phyloP scores from a whole-genome alignment of 2,113 vertebrate species.

The Setophaga petechia region DNA sequence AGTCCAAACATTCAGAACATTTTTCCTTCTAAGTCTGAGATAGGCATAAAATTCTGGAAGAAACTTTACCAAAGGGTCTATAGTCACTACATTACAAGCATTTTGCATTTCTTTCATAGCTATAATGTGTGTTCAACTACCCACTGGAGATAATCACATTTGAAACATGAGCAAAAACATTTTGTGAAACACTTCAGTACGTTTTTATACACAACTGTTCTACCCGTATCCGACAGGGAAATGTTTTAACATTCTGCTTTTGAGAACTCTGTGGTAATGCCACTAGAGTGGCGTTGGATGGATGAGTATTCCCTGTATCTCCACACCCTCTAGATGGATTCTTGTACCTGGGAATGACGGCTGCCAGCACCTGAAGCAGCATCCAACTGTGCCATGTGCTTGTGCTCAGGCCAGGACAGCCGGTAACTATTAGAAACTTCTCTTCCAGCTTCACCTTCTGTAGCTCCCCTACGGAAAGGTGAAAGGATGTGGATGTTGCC shows the following conservation, averaged over 20 bases:
- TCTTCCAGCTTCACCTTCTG: conserved; percentile 76
- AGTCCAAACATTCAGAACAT: not conserved
- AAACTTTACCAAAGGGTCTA: not conserved
- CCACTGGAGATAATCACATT: not conserved
- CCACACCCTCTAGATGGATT: not conserved
- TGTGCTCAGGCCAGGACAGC: conserved; percentile 82
- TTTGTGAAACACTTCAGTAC: rapidly evolving
- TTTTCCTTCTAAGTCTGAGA: not conserved
- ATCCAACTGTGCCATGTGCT: conserved; percentile 73
- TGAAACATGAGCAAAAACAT: not conserved
- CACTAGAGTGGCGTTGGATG: rapidly evolving
- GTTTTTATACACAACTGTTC: not conserved
- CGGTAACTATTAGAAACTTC: conserved; percentile 58
- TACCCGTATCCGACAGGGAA: rapidly evolving
- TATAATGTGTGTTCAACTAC: not conserved
- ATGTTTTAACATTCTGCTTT: not conserved
- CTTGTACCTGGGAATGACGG: conserved; percentile 76
- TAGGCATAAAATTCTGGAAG: not conserved
- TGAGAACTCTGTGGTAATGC: not conserved
- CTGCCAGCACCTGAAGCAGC: conserved; percentile 63
- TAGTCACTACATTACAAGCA: not conserved
- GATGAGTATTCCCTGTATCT: rapidly evolving
- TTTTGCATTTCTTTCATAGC: not conserved
- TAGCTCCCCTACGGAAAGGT: conserved; percentile 66
- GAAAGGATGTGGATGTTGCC: not conserved